phyloP scores from a whole-genome alignment of 2,888 invertebrate genomes.

The Habroteleia sp. region DNA sequence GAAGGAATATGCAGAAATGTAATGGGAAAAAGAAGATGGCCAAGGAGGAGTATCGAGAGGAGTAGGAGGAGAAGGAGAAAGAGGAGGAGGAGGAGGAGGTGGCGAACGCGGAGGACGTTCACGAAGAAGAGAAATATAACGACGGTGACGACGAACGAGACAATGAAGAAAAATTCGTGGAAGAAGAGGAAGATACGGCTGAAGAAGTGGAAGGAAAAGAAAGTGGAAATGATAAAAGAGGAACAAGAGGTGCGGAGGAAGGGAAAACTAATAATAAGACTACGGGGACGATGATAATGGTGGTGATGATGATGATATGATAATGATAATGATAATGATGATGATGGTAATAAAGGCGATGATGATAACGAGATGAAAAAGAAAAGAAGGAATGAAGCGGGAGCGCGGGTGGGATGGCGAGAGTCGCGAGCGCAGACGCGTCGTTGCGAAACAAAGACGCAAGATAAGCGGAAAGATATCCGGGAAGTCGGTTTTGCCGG shows the following conservation, averaged over 20 bases:
- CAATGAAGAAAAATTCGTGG: conserved; percentile 30
- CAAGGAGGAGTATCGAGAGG: no score
- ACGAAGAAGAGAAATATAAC: conserved; percentile 11
- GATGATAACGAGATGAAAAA: conserved; percentile 30
- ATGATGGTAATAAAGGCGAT: conserved; percentile 16
- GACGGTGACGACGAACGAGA: conserved; percentile 6
- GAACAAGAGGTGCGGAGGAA: neutral
- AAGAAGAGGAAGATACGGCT: neutral
- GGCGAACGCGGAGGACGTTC: conserved; percentile 4
- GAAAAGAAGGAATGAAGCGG: conserved; percentile 24
- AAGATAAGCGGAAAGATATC: conserved; percentile 78
- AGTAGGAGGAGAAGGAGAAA: conserved; percentile 1
- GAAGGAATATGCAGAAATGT: conserved; percentile 27
- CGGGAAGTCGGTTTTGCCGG: conserved; percentile 72
- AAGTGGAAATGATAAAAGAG: no score
- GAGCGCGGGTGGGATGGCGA: conserved; percentile 24
- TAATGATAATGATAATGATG: conserved; percentile 8
- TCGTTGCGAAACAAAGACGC: conserved; percentile 65
- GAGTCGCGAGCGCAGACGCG: conserved; percentile 31
- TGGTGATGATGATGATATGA: neutral
- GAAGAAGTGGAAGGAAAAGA: conserved; percentile 1
- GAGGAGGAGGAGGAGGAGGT: conserved; percentile 9
- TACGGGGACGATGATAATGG: no score
- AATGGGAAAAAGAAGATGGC: conserved; percentile 22
- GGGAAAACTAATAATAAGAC: no score